Evolutionary conservation across 1,140 invertebrate genomes (phyloP), one percentile per base, ranked within the genome.

Genomic region (Piezodorus guildinii): DNA sequence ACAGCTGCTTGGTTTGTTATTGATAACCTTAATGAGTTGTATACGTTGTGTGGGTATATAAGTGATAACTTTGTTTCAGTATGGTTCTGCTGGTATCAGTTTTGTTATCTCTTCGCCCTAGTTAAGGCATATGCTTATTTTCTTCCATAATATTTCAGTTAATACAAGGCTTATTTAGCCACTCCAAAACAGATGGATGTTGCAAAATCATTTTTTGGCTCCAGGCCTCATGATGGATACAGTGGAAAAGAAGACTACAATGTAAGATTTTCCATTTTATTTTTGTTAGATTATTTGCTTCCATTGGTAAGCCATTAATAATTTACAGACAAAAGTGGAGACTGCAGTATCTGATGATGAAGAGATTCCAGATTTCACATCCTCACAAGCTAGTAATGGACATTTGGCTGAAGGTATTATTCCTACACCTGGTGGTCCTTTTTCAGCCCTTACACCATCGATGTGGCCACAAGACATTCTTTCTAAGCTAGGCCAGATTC

Each of bases 401-500:
- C 77, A 85, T 62, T 79, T 80, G 45, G 85, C 25, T 45, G 65
- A 87, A 72, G 79, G 81, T 62, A 70, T 87, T 44, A 80, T 83
- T 45, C 87, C 87, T 17, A 80, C 79, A 62, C 86, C 86, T 25
- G 87, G 87, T 5, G 87, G 87, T 23, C 84, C 88, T 10, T 91
- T 91, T 74, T 96, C 91, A 30, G 93, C 92, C 6, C 78, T 98
- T 0, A 96, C 90, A 23, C 84, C 93, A 16, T 96, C 92, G 54
- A 96, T 98, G 93, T 94, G 94, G 85, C 94, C 95, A 19, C 92
- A 96, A 74, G 91, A 96, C 74, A 87, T 96, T 44, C 79, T 96
- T 69, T 83, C 83, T 2, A 90, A 90, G 76, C 74, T 91, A 21
- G 83, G 82, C 67, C 83, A 87, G 70, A 71, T 77, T 59, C 82